Conservation (phyloP, 2,113 vertebrate species). For the Ardeotis arabs region DNA sequence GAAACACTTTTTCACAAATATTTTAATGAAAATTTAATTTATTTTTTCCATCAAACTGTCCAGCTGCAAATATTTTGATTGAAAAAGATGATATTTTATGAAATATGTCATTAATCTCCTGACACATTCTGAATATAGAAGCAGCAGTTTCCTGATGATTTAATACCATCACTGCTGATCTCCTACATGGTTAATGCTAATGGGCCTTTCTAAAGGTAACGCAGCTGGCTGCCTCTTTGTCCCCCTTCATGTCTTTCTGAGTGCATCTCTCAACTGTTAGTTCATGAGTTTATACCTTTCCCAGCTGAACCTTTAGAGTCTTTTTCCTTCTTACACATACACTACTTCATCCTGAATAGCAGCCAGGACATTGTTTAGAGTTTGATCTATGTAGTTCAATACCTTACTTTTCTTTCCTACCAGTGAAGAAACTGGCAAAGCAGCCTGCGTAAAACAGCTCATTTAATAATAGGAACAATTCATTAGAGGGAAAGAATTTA, state of each 20-base stretch:
- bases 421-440: conserved; percentile 6
- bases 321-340: neutral
- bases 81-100: neutral
- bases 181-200: neutral
- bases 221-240: neutral
- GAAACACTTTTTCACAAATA: neutral
- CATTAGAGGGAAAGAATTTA: conserved; percentile 10
- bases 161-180: neutral
- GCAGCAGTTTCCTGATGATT: neutral
- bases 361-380: neutral
- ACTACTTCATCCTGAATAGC: neutral
- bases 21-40: neutral
- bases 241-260: neutral
- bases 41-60: neutral
- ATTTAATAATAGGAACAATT: conserved; percentile 6
- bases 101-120: neutral
- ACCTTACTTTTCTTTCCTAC: conserved; percentile 9
- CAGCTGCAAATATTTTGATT: neutral
- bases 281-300: neutral
- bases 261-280: neutral
- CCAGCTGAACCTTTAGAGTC: neutral
- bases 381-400: neutral
- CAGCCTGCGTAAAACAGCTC: neutral
- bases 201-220: neutral
- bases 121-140: neutral